Evolutionary conservation across 1,140 invertebrate genomes (phyloP).

Genomic region (Apis mellifera): Amel_HAv3.1 CM009932.2:6917001-6917500

Average conservation of each 20-base stretch:
- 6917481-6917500: not conserved
- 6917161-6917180: constrained; percentile 7
- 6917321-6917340: not conserved
- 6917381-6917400: too few relatives aligned
- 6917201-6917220: constrained; percentile 24
- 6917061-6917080: not conserved
- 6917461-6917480: not conserved
- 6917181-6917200: constrained; percentile 7
- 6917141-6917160: constrained; percentile 17
- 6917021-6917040: not conserved
- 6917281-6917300: not conserved
- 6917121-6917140: constrained; percentile 15
- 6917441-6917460: not conserved
- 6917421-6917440: too few relatives aligned
- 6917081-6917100: constrained; percentile 15
- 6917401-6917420: too few relatives aligned
- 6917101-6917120: constrained; percentile 38
- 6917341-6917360: not conserved
- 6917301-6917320: not conserved
- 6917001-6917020: not conserved
- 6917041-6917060: not conserved
- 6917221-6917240: constrained; percentile 19
- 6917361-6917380: not conserved
- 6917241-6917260: not conserved
- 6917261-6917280: constrained; percentile 10